Conservation (phyloP, 2,888 invertebrate genomes). For the Pristionchus japonicus region DNA sequence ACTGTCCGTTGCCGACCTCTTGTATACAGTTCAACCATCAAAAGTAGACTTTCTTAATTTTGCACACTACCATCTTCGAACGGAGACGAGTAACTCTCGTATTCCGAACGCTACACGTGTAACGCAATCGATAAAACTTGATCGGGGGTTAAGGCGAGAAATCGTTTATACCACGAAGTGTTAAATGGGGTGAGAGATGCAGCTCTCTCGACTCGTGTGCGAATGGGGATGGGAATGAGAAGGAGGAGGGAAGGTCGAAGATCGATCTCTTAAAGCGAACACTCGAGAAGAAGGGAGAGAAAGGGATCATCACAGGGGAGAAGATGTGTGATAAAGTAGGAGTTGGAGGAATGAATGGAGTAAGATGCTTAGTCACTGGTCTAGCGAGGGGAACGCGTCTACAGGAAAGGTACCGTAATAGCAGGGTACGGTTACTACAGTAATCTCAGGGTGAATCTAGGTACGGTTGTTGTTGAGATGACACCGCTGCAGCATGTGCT, state of each 20-base stretch:
- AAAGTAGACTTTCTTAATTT: too few relatives aligned
- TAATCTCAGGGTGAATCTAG: not conserved
- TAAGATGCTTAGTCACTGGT: not conserved
- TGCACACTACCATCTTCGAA: too few relatives aligned
- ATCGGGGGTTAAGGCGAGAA: not conserved
- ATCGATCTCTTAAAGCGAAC: conserved; percentile 20
- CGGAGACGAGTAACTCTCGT: too few relatives aligned
- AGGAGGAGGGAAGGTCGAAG: conserved; percentile 22
- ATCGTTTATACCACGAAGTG: conserved; percentile 14
- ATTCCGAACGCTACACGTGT: too few relatives aligned
- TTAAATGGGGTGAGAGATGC: conserved; percentile 1
- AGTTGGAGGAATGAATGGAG: not conserved
- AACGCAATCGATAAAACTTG: conserved; percentile 32
- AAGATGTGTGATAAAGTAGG: not conserved
- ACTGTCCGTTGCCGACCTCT: not conserved
- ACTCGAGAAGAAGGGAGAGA: not conserved
- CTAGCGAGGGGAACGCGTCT: not conserved
- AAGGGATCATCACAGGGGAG: conserved; percentile 4
- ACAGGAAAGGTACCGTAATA: not conserved
- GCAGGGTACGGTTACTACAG: not conserved
- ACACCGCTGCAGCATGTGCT: not conserved
- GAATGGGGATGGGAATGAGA: conserved; percentile 13
- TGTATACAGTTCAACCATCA: too few relatives aligned
- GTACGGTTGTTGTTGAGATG: not conserved
- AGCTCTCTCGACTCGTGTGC: not conserved